A percentile compares a stretch with the other conserved stretches of the same genome.
Conservation (phyloP, 1,140 invertebrate species). For the Bombus superbus region DNA sequence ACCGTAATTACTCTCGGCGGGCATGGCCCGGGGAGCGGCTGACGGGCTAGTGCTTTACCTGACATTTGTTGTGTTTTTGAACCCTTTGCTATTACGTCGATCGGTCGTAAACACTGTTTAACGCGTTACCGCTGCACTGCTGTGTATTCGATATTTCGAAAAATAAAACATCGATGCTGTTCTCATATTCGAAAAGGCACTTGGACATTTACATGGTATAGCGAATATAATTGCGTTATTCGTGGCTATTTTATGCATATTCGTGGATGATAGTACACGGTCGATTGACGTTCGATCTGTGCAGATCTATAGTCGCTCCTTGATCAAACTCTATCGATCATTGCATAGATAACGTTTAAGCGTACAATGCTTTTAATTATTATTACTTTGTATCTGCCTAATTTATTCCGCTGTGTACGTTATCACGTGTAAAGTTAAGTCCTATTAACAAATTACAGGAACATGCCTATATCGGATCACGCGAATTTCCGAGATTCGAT, state of each 20-base stretch:
- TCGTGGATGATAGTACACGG: slow-evolving; percentile 10
- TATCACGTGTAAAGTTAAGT: not conserved
- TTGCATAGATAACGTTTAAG: not conserved
- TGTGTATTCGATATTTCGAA: not conserved
- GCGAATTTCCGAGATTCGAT: not conserved
- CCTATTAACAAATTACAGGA: not conserved
- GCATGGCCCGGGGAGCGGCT: not conserved
- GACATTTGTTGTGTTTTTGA: slow-evolving; percentile 8
- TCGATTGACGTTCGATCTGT: slow-evolving; percentile 23
- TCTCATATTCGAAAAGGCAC: not conserved
- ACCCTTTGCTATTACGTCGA: not conserved
- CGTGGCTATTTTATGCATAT: slow-evolving; percentile 13
- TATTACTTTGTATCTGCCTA: too few species aligned
- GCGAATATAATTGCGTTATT: not conserved
- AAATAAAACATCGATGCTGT: not conserved
- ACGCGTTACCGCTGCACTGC: not conserved
- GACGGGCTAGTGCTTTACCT: not conserved
- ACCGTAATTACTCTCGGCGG: slow-evolving; percentile 25
- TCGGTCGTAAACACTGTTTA: not conserved
- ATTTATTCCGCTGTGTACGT: not conserved
- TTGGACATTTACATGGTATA: too few species aligned
- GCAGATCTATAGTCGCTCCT: not conserved
- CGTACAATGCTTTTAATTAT: not conserved
- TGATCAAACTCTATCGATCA: slow-evolving; percentile 36
- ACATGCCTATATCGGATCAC: not conserved